Percentiles rank a stretch among this genome's conserved stretches.
phyloP scores from a whole-genome alignment of 2,888 invertebrate genomes.

The Anthophora plumipes region DNA sequence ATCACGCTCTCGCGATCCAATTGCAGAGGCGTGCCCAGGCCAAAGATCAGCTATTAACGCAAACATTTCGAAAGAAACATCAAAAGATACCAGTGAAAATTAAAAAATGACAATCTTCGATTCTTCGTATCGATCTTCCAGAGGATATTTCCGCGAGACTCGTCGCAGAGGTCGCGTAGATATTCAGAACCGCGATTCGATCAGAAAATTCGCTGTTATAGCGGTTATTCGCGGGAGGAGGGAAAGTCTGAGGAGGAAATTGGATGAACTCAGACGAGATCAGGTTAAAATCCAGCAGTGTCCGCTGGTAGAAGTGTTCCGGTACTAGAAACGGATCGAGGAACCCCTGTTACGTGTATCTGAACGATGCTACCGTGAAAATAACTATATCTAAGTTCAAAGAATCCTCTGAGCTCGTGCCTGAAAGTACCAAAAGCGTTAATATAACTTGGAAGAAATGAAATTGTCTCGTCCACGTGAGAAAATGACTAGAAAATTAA shows the following conservation, averaged over 20 bases:
- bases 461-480: too few species aligned
- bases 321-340: constrained; percentile 4
- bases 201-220: constrained; percentile 69
- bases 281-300: constrained; percentile 45
- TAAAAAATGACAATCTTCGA: background rate
- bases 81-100: too few species aligned
- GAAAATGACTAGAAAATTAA: background rate
- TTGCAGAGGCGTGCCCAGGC: constrained; percentile 83
- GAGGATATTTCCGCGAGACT: constrained; percentile 22
- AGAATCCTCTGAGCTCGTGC: too few species aligned
- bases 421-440: too few species aligned
- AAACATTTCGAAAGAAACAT: background rate
- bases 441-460: too few species aligned
- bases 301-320: constrained; percentile 16
- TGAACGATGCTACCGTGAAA: background rate
- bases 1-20: constrained; percentile 83
- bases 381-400: background rate
- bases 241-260: constrained; percentile 58
- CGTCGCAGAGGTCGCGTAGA: constrained; percentile 6
- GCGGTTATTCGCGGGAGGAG: constrained; percentile 60
- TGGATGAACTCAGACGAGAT: constrained; percentile 62
- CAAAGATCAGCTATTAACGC: constrained; percentile 81
- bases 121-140: background rate
- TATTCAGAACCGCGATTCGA: constrained; percentile 56
- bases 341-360: background rate